phyloP scores from a whole-genome alignment of 2,888 invertebrate genomes.

The Cremastinae sp. region DNA sequence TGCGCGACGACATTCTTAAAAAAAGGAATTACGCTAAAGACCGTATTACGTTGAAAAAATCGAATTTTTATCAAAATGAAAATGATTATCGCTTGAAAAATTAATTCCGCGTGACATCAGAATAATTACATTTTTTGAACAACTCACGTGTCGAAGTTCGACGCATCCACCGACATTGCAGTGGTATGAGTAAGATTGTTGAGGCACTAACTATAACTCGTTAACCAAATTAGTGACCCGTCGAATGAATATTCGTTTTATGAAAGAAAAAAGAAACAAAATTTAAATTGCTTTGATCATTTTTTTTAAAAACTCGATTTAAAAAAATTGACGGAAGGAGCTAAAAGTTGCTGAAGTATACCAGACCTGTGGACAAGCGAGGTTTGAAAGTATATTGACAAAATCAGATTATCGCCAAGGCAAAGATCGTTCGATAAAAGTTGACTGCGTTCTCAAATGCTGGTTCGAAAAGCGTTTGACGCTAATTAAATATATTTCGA shows the following conservation, averaged over 20 bases:
- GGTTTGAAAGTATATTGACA: conserved; percentile 30
- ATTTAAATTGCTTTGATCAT: conserved; percentile 8
- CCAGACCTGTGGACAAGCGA: neutral
- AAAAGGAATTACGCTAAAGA: too few relatives aligned
- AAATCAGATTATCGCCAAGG: conserved; percentile 2
- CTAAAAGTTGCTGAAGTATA: neutral
- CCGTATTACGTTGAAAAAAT: neutral
- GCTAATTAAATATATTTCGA: conserved; percentile 46
- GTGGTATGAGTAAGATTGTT: too few relatives aligned
- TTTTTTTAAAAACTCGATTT: neutral
- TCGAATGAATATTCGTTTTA: neutral
- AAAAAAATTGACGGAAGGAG: conserved; percentile 1
- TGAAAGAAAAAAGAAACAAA: neutral
- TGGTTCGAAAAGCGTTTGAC: conserved; percentile 5
- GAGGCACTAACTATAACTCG: neutral
- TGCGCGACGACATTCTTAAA: too few relatives aligned
- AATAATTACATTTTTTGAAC: neutral
- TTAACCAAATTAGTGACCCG: conserved; percentile 20
- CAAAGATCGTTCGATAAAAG: conserved; percentile 3
- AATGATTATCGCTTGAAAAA: neutral
- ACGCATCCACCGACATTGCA: too few relatives aligned
- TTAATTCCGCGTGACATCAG: neutral
- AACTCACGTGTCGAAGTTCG: too few relatives aligned
- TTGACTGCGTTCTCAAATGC: conserved; percentile 5
- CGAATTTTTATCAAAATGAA: too few relatives aligned